Conservation (phyloP, 92 coral and sea anemone genomes). For the Muricea muricata region DNA sequence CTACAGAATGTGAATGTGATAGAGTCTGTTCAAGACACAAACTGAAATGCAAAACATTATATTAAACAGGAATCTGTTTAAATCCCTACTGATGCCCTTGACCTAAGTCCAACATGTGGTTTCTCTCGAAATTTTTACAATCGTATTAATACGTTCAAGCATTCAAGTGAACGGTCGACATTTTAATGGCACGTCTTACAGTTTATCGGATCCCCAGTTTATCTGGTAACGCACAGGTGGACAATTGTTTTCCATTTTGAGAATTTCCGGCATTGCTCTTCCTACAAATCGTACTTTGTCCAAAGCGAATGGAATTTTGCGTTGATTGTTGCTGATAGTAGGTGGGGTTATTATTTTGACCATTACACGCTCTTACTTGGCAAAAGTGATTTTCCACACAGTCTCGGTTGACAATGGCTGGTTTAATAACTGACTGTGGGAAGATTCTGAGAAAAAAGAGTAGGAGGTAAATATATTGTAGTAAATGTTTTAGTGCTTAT, state of each 20-base stretch:
- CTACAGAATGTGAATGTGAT: too few species aligned
- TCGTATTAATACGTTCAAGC: too few species aligned
- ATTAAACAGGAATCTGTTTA: too few species aligned
- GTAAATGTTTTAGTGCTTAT: too few species aligned
- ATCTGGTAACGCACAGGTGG: neutral
- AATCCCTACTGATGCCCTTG: too few species aligned
- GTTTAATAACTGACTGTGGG: slow-evolving; percentile 61
- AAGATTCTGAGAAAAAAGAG: too few species aligned
- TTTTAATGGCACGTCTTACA: neutral
- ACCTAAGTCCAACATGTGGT: too few species aligned
- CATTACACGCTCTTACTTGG: slow-evolving; percentile 69
- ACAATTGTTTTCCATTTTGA: neutral
- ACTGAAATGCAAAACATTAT: too few species aligned
- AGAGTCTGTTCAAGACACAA: too few species aligned
- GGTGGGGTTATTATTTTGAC: slow-evolving; percentile 69
- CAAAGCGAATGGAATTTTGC: slow-evolving; percentile 65
- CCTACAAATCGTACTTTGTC: slow-evolving; percentile 59
- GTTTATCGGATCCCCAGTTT: neutral
- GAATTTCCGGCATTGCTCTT: slow-evolving; percentile 19
- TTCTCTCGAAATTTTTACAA: too few species aligned
- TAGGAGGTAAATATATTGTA: too few species aligned
- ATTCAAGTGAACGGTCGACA: neutral
- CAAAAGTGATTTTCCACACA: slow-evolving; percentile 73
- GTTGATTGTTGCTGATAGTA: slow-evolving; percentile 59
- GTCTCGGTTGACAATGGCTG: slow-evolving; percentile 69